Percentiles rank a stretch among this genome's conserved stretches.
phyloP scores from a whole-genome alignment of 2,888 invertebrate genomes.

The Chironomus tentans region DNA sequence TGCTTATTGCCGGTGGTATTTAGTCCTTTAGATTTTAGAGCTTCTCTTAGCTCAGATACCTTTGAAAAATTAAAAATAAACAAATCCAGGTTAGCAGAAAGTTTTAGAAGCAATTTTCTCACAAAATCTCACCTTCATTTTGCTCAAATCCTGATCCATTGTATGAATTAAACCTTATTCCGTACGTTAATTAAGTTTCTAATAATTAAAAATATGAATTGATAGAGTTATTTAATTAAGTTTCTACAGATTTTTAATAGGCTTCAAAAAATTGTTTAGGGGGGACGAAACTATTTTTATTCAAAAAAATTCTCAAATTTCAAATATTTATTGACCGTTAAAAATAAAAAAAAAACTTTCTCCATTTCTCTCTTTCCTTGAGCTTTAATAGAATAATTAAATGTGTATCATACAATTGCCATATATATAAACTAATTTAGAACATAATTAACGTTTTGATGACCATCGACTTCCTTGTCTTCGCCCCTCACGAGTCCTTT shows the following conservation, averaged over 20 bases:
- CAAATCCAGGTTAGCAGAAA: neutral
- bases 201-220: neutral
- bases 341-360: no score
- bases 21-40: constrained; percentile 69
- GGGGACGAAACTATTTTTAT: neutral
- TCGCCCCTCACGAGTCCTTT: neutral
- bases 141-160: constrained; percentile 13
- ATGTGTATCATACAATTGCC: neutral
- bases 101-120: neutral
- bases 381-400: neutral
- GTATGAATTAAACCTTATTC: neutral
- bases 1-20: constrained; percentile 69
- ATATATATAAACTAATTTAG: neutral
- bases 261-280: neutral
- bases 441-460: neutral
- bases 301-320: neutral
- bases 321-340: neutral
- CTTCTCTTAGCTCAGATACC: constrained; percentile 77
- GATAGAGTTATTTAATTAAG: neutral
- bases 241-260: no score
- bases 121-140: constrained; percentile 14
- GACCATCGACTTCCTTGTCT: constrained; percentile 18
- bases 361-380: neutral
- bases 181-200: neutral
- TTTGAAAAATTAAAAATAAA: constrained; percentile 35